Percentiles rank a stretch among this genome's conserved stretches.
Conservation (phyloP, 1,140 invertebrate species). For the Piezodorus guildinii region DNA sequence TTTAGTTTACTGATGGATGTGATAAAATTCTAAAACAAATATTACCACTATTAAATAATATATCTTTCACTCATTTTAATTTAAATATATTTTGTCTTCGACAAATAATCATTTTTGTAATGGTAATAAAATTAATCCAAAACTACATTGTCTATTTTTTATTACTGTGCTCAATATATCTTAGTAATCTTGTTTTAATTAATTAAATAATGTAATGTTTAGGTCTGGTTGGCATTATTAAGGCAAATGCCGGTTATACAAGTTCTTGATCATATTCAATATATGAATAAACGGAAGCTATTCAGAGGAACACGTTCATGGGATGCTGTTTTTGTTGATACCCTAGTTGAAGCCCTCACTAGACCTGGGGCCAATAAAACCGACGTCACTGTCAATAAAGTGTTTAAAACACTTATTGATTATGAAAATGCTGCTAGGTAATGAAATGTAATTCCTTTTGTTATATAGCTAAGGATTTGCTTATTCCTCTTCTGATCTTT, state of each 20-base stretch:
- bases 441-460: not conserved
- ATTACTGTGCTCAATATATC: too few species aligned
- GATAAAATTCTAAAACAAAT: too few species aligned
- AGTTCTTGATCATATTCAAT: constrained; percentile 16
- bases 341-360: constrained; percentile 4
- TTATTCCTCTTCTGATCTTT: not conserved
- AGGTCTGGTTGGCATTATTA: constrained; percentile 21
- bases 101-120: too few species aligned
- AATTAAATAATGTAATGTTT: not conserved
- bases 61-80: not conserved
- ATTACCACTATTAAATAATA: too few species aligned
- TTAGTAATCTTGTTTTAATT: too few species aligned
- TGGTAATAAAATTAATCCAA: too few species aligned
- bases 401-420: constrained; percentile 13
- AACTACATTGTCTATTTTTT: too few species aligned
- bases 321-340: constrained; percentile 15
- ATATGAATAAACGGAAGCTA: constrained; percentile 3
- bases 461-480: too few species aligned
- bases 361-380: constrained; percentile 2
- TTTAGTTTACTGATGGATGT: too few species aligned
- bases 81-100: not conserved
- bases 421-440: constrained; percentile 18
- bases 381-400: constrained; percentile 8
- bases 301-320: constrained; percentile 12
- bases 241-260: constrained; percentile 5